These are phyloP conservation scores for Ceratina calcarata DNA, from an alignment of 1,140 invertebrate genomes.

Conservation along the genomic window DNA sequence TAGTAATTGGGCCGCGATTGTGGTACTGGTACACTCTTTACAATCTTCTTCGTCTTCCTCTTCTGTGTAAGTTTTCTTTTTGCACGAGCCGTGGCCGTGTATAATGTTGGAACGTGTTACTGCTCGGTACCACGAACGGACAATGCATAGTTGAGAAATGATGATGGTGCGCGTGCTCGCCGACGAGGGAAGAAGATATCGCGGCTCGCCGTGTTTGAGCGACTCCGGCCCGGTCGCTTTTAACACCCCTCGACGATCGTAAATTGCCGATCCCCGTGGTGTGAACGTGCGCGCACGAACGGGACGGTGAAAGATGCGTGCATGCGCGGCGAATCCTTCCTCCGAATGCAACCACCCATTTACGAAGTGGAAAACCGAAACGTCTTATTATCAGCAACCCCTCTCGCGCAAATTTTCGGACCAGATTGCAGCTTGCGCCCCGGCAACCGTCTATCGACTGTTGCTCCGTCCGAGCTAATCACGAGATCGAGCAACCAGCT, in stretches of 20 bases:
- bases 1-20: constrained; percentile 72
- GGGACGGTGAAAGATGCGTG: not conserved
- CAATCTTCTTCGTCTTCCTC: not conserved
- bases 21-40: constrained; percentile 18
- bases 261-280: constrained; percentile 61
- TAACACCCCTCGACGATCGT: constrained; percentile 65
- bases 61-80: not conserved
- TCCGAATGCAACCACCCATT: constrained; percentile 8
- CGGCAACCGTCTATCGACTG: not conserved
- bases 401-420: not conserved
- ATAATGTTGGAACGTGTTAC: not conserved
- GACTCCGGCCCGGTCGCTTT: constrained; percentile 39
- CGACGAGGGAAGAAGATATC: constrained; percentile 27
- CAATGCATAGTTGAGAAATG: not conserved
- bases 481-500: not conserved
- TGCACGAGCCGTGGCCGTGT: too few relatives aligned
- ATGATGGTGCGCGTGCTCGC: not conserved
- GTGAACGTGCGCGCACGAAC: constrained; percentile 31
- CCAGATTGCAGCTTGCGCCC: constrained; percentile 9
- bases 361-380: constrained; percentile 17
- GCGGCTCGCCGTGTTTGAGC: constrained; percentile 7
- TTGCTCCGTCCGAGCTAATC: not conserved
- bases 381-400: constrained; percentile 20
- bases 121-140: not conserved
- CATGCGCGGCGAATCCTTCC: not conserved